Base-by-base conservation (phyloP, 2,113 vertebrate species). In the Ardeotis arabs region DNA sequence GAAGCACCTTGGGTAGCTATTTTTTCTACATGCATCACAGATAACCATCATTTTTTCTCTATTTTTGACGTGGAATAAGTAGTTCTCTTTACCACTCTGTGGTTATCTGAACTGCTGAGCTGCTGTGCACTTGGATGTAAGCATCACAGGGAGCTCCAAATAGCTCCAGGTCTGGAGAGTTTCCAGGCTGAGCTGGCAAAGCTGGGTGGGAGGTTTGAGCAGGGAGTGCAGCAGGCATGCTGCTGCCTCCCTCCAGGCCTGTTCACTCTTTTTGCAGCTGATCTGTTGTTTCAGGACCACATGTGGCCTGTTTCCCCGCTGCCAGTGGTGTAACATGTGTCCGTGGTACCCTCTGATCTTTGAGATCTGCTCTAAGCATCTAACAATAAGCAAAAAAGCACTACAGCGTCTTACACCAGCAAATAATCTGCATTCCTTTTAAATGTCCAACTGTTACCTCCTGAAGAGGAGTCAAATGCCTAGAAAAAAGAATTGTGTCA, bases 1-100 rank as follows among this genome's bases (percentile, higher is more conserved):
- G 63, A 66, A 77, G 49, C 2, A 4, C 29, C 9, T 77, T 1
- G 0, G 13, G 6, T 15, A 63, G 29, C 41, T 68, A 0, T 16
- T 72, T 76, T 84, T 86, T 27, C 35, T 17, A 6, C 23, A 5
- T 39, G 64, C 56, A 27, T 66, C 39, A 58, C 44, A 68, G 69
- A 29, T 63, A 77, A 37, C 22, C 7, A 0, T 73, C 8, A 13
- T 74, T 76, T 41, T 62, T 62, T 79, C 12, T 45, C 66, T 7
- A 1, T 45, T 73, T 80, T 49, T 72, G 49, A 53, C 44, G 10
- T 31, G 23, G 45, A 69, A 19, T 52, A 62, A 41, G 11, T 74
- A 41, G 47, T 53, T 76, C 58, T 66, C 14, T 28, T 68, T 74
- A 41, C 50, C 37, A 35, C 28, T 47, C 16, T 2, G 1, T 52